These are phyloP conservation scores for Tipula vernalis DNA, from an alignment of 2,888 invertebrate species.

Conservation along the genomic window DNA sequence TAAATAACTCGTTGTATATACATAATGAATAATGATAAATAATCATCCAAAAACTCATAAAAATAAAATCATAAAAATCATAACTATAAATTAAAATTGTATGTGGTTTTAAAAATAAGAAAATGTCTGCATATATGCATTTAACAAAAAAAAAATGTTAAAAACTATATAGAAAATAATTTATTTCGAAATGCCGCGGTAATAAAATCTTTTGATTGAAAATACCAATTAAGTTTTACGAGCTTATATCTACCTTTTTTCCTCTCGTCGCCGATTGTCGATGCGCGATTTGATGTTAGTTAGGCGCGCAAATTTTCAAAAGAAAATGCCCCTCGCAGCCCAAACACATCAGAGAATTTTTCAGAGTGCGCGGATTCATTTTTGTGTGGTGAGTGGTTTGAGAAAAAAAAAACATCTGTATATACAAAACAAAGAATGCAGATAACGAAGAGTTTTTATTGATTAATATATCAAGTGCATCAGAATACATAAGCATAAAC, in stretches of 20 bases:
- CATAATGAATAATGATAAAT: neutral
- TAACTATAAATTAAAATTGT: neutral
- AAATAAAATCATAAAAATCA: slow-evolving; percentile 4
- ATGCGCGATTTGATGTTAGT: neutral
- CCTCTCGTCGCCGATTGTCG: neutral
- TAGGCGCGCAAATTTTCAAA: neutral
- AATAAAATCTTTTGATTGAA: neutral
- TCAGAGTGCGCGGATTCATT: neutral
- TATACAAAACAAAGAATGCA: neutral
- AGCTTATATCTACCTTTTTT: neutral
- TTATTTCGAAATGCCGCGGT: neutral
- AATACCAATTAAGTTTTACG: neutral
- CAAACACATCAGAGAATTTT: neutral
- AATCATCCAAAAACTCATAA: neutral
- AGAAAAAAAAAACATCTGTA: neutral
- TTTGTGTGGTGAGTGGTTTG: neutral
- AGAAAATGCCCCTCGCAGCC: neutral
- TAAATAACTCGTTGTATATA: neutral
- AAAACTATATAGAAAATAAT: neutral
- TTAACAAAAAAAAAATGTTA: neutral
- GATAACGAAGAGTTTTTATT: neutral
- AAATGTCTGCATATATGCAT: neutral
- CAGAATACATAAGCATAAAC: neutral
- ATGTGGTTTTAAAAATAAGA: neutral
- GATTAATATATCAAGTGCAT: neutral